Percentiles rank a stretch among this genome's conserved stretches.
Conservation (phyloP, 2,888 invertebrate genomes). For the Dromius quadrimaculatus region DNA sequence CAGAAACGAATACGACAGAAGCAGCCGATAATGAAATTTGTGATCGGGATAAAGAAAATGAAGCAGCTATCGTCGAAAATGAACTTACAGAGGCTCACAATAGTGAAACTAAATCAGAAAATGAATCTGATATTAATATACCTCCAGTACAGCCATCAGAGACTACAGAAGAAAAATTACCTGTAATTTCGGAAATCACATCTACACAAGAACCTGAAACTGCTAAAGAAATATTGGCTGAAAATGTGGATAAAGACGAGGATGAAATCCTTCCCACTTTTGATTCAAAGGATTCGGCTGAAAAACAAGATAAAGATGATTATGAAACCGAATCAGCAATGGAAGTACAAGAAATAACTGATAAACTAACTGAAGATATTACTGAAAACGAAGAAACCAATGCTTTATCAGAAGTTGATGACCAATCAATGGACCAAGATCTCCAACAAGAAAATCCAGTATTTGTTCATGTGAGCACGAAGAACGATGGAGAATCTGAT, state of each 20-base stretch:
- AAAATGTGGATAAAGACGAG: neutral
- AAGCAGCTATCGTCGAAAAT: conserved; percentile 52
- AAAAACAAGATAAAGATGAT: conserved; percentile 3
- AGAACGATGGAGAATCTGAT: conserved; percentile 50
- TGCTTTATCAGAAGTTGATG: conserved; percentile 16
- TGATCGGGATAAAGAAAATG: conserved; percentile 48
- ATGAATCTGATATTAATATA: neutral
- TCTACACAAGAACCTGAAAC: conserved; percentile 43
- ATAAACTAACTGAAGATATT: conserved; percentile 45
- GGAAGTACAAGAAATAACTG: conserved; percentile 31
- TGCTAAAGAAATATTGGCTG: neutral
- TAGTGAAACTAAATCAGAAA: conserved; percentile 57
- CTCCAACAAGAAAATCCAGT: conserved; percentile 54
- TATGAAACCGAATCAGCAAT: conserved; percentile 28
- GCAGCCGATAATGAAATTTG: conserved; percentile 34
- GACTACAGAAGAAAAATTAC: conserved; percentile 52
- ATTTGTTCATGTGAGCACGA: conserved; percentile 56
- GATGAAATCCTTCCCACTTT: neutral
- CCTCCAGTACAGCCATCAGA: neutral
- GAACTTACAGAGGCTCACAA: conserved; percentile 54
- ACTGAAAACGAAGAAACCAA: conserved; percentile 25
- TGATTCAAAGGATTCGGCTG: neutral
- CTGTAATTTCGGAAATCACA: conserved; percentile 51
- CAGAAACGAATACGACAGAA: neutral
- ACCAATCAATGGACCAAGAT: conserved; percentile 42